phyloP scores from a whole-genome alignment of 30 jellyfish, hydroid and myxozoan species.

The Hydractinia symbiolongicarpus region DNA sequence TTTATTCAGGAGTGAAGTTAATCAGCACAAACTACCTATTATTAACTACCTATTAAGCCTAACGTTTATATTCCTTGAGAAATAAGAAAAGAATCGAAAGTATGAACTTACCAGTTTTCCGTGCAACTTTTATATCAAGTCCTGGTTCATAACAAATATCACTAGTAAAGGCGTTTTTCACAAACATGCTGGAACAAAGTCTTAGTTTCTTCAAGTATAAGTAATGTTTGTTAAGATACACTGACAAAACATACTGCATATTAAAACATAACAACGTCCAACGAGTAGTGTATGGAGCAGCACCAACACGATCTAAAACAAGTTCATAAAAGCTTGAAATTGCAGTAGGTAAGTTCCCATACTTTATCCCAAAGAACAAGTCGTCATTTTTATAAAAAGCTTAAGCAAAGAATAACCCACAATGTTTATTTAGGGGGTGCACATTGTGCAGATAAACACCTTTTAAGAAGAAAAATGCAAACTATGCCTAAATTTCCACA shows the following conservation, averaged over 20 bases:
- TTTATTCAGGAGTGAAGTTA: no score
- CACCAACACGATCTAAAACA: conserved; percentile 30
- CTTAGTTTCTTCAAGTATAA: conserved; percentile 61
- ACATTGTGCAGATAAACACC: no score
- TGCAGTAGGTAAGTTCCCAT: no score
- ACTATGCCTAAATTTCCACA: no score
- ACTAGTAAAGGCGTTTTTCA: conserved; percentile 72
- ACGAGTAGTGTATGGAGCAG: conserved; percentile 54
- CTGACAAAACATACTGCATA: conserved; percentile 71
- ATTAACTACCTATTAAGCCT: not conserved
- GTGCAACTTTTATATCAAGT: conserved; percentile 41
- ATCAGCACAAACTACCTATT: not conserved
- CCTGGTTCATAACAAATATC: conserved; percentile 80
- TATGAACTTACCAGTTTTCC: conserved; percentile 56
- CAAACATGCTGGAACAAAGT: conserved; percentile 77
- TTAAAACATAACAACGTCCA: conserved; percentile 86
- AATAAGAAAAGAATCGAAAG: not conserved
- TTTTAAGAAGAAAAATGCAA: no score
- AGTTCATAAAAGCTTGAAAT: no score
- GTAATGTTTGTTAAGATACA: conserved; percentile 65
- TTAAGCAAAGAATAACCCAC: no score
- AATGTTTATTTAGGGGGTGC: no score
- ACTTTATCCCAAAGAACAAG: no score
- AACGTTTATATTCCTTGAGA: not conserved
- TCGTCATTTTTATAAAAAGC: no score